Evolutionary conservation across 2,888 invertebrate species (phyloP), one percentile per base, ranked within the genome.

Genomic region (Hybos culiciformis): DNA sequence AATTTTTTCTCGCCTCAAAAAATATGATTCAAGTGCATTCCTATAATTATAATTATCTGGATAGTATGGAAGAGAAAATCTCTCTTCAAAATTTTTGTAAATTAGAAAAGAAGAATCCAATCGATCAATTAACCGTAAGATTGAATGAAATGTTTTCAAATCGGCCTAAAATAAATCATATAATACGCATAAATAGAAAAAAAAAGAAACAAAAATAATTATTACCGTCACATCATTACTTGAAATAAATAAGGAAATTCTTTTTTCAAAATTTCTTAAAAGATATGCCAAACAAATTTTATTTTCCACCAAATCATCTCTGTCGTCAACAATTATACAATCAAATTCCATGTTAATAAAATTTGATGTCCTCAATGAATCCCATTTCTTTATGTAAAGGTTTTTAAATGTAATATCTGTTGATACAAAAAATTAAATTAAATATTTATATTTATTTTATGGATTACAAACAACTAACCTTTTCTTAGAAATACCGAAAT

Each of bases 381-480:
- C 56, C 65, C 64, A 64, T 50, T 63, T 63, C 34, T 54, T 56
- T 15, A 64, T 51, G 39, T 59, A 62, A 45, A 66, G n/a, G n/a
- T n/a, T n/a, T n/a, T n/a, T n/a, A n/a, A n/a, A n/a, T n/a, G n/a
- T n/a, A n/a, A n/a, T n/a, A n/a, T n/a, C n/a, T n/a, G n/a, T n/a
- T n/a, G n/a, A 41, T 11, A 39, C 26, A 20, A 24, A 37, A 40
- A 36, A 20, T 32, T 17, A 37, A 26, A 14, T 21, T 23, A 34
- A 39, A 14, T 4, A 21, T 20, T 5, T 26, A 8, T 36, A 12
- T 44, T 46, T 45, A 62, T 63, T 56, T 37, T 53, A 51, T 14
- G 52, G 50, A 39, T 53, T 53, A 39, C 54, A 58, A 21, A 63
- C 48, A 15, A 61, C 53, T 39, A 54, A 55, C 7, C 57, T 55